Base-by-base conservation (phyloP, 2,888 invertebrate genomes). In the Tenthredo amoena region DNA sequence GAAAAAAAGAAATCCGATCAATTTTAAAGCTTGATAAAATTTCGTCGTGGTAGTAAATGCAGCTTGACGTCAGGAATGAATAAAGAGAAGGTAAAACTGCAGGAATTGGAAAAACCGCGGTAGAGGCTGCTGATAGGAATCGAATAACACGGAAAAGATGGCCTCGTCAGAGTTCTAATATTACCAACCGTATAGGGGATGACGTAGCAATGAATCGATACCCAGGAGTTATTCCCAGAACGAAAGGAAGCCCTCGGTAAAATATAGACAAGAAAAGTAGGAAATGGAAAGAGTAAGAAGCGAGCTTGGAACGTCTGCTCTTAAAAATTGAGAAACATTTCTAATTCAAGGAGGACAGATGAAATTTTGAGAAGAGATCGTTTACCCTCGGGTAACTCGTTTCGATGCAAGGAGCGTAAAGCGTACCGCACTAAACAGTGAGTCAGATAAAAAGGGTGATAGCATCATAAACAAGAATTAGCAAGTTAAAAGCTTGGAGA, bases 81-180 rank as follows among this genome's bases (percentile, higher is more conserved):
- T 71, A 74, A 26, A 71, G 18, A 71, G 34, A 34, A 71, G 37
- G 9, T 26, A 18, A 34, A 71, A 71, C 71, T 43, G 37, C 9
- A 43, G 43, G 10, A 74, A 74, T 43, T 74, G 43, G 72, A 74
- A 74, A 74, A 43, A n/a, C 4, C n/a, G 37, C 7, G 43, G 21
- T 43, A n/a, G 40, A n/a, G 40, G 72, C 43, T 74, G 68, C 15
- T 34, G 31, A 68, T 74, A n/a, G 72, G 37, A 74, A 21, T 40
- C 40, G 43, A 74, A 74, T n/a, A 74, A 31, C 34, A 34, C 2
- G 68, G 68, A 34, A 34, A 68, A 34, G 68, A 68, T 68, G 68
- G 68, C 72, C 43, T 74, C 43, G 72, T 74, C 72, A 74, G 43
- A 40, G 43, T 74, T 74, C 43, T 43, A 21, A 74, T 74, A 74